Evolutionary conservation across 2,113 vertebrate genomes (phyloP).

Genomic region (Dasyprocta punctata): DNA sequence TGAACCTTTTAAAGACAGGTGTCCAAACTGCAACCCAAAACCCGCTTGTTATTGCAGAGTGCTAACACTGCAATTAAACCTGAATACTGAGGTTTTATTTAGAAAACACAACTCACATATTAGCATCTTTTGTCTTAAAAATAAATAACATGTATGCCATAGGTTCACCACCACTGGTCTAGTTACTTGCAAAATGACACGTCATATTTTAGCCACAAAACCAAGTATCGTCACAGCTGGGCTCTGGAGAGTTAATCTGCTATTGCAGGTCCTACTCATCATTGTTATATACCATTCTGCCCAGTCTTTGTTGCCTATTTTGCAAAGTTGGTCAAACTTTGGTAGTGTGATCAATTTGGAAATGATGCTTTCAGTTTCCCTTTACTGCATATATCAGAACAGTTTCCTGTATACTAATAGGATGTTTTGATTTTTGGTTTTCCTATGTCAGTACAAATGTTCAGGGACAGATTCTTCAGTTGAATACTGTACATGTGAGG

Average conservation of each 20-base stretch:
- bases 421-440: not conserved
- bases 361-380: not conserved
- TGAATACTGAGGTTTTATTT: not conserved
- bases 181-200: not conserved
- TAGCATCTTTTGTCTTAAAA: not conserved
- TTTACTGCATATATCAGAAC: not conserved
- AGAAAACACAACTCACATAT: not conserved
- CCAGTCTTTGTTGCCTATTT: not conserved
- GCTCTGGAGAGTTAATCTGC: not conserved
- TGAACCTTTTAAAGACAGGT: not conserved
- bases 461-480: not conserved
- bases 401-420: not conserved
- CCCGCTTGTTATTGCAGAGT: not conserved
- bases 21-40: not conserved
- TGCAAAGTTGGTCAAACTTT: not conserved
- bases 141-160: not conserved
- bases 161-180: not conserved
- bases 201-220: not conserved
- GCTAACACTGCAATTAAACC: not conserved
- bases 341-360: not conserved
- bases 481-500: not conserved
- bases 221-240: not conserved
- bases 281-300: rapidly evolving
- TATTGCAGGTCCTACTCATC: not conserved
- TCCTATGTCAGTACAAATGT: not conserved